Base-by-base conservation (phyloP, 2,888 invertebrate genomes). In the Fabriciana adippe region DNA sequence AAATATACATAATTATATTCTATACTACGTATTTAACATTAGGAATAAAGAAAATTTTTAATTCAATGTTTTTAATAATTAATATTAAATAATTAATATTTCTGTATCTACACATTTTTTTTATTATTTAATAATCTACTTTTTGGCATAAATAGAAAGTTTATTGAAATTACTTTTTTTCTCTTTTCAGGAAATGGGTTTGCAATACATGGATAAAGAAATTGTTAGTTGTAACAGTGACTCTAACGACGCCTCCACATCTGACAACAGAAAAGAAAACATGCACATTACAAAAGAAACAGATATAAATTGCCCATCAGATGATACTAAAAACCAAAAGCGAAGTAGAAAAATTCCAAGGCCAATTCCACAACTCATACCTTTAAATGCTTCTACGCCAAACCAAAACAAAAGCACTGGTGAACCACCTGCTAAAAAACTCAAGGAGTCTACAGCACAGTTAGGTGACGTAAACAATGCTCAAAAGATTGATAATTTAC, bases 331-430 rank as follows among this genome's bases (percentile, higher is more conserved):
- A 73, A 76, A 73, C 64, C 80, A 85, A 6, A 89, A 86, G 78
- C 86, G 86, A 67, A 82, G 73, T 73, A 85, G 83, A 74, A 91
- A 87, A 76, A 80, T 83, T 59, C 87, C 94, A 14, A 91, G 96
- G 64, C 96, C 96, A 0, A 94, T 96, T 74, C 96, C 96, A 61
- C 96, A 96, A 83, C 93, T 96, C 56, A 96, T 96, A 81, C 96
- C 96, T 6, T 93, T 96, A 64, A 93, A 93, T 78, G 75, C 89
- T 8, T 91, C 91, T 57, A 89, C 91, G 1, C 89, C 92, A 0
- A 90, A 85, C 73, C 89, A 89, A 81, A 87, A 82, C 71, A 84
- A 88, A 78, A 71, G 79, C n/a, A 69, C 82, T 6, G 86, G 92
- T 35, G 93, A 90, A 79, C 91, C 92, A 15, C 90, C 91, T 5